A percentile compares a stretch with the other conserved stretches of the same genome.
phyloP scores from a whole-genome alignment of 2,113 vertebrate species.

The human (Homo sapiens) region DNA sequence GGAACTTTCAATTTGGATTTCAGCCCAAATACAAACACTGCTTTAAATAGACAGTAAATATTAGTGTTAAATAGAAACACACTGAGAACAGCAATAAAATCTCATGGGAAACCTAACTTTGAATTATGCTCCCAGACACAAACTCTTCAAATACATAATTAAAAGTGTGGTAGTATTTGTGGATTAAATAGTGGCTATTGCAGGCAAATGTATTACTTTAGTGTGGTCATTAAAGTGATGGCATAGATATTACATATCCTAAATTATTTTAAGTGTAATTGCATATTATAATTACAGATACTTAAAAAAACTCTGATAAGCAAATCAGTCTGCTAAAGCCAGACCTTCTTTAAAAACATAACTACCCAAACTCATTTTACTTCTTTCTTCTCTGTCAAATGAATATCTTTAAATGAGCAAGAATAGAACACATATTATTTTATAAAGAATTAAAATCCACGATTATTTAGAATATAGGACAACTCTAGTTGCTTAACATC shows the following conservation, averaged over 20 bases:
- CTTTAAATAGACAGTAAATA: constrained; percentile 60
- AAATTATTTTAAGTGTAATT: constrained; percentile 43
- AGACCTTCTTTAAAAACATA: background rate
- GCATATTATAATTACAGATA: background rate
- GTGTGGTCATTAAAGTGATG: background rate
- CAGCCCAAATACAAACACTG: background rate
- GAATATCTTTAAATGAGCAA: background rate
- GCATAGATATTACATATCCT: background rate
- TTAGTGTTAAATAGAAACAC: constrained; percentile 43
- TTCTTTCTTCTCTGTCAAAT: background rate
- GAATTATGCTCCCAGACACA: constrained; percentile 52
- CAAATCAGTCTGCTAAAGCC: background rate
- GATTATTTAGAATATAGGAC: background rate
- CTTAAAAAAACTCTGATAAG: background rate
- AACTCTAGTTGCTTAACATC: background rate
- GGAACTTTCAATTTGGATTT: background rate
- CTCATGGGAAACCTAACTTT: constrained; percentile 57
- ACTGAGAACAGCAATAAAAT: constrained; percentile 46
- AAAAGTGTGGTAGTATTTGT: constrained; percentile 67
- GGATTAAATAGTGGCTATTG: background rate
- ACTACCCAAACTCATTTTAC: background rate
- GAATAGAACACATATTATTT: background rate
- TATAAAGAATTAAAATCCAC: background rate
- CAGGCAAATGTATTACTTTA: background rate
- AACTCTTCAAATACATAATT: constrained; percentile 79